Conservation (phyloP, 2,888 invertebrate genomes). For the Calameuta idolon region DNA sequence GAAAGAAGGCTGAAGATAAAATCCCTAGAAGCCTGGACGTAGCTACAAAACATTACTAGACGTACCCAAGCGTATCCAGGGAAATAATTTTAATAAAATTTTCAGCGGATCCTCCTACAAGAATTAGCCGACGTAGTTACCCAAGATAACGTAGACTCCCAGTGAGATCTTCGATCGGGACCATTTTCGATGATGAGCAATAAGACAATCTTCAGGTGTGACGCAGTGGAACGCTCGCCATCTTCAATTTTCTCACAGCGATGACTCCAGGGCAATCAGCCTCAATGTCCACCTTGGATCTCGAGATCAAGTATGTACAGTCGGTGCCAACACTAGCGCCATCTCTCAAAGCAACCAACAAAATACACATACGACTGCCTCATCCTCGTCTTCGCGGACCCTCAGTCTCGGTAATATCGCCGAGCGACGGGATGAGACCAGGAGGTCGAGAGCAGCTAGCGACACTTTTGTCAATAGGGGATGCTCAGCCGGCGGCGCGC, state of each 20-base stretch:
- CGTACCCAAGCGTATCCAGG: no score
- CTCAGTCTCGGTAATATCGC: conserved; percentile 65
- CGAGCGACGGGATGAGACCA: conserved; percentile 65
- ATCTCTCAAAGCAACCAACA: conserved; percentile 1
- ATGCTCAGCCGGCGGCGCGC: conserved; percentile 55
- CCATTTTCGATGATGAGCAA: no score
- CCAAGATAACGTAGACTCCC: no score
- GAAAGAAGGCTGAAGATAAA: no score
- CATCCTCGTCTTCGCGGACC: conserved; percentile 25
- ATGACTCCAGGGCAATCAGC: conserved; percentile 69
- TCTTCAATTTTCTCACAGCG: conserved; percentile 66
- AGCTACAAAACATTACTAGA: no score
- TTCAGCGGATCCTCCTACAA: no score
- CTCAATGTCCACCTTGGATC: conserved; percentile 44
- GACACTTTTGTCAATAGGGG: conserved; percentile 72
- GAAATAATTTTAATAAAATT: no score
- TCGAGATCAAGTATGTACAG: conserved; percentile 11
- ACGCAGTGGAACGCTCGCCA: conserved; percentile 43
- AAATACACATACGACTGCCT: conserved; percentile 30
- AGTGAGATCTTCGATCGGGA: no score
- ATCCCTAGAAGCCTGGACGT: no score
- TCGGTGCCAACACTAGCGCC: no score
- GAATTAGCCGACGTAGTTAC: no score
- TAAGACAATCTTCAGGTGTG: no score
- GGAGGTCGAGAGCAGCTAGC: conserved; percentile 57